Percentiles rank a stretch among this genome's conserved stretches.
These are phyloP conservation scores for Thysanoteuthis rhombus DNA, from an alignment of 2,888 invertebrate genomes.

Conservation along the genomic window DNA sequence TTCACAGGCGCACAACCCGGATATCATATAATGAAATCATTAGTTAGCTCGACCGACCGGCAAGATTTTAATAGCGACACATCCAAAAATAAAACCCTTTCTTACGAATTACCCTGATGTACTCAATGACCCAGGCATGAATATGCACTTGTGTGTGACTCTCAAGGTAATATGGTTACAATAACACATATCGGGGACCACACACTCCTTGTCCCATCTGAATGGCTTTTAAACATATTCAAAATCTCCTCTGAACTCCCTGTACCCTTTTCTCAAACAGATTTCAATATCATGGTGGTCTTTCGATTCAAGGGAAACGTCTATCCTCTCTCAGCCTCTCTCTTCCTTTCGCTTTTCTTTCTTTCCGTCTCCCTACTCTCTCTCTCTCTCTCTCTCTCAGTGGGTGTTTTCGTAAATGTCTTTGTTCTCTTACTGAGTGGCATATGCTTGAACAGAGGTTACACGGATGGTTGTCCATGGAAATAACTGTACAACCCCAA, in stretches of 20 bases:
- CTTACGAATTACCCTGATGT: neutral
- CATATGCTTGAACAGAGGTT: neutral
- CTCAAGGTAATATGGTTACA: neutral
- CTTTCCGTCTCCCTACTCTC: no score
- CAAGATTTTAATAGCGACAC: no score
- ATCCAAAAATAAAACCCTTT: no score
- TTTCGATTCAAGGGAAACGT: neutral
- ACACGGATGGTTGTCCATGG: neutral
- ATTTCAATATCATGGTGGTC: neutral
- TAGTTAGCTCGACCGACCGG: no score
- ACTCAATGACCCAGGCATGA: neutral
- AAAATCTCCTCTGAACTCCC: neutral
- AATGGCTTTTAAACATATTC: neutral
- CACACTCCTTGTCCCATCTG: neutral
- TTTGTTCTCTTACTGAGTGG: neutral
- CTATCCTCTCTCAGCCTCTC: no score
- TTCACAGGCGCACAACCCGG: no score
- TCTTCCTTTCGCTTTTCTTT: no score
- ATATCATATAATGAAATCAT: no score
- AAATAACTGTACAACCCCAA: no score
- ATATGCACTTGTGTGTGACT: neutral
- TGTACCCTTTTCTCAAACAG: neutral
- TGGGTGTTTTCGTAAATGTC: neutral
- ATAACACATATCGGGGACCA: neutral
- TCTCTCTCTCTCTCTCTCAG: neutral